Evolutionary conservation across 2,113 vertebrate species (phyloP), one percentile per base, ranked within the genome.

Genomic region (Xenopus tropicalis): DNA sequence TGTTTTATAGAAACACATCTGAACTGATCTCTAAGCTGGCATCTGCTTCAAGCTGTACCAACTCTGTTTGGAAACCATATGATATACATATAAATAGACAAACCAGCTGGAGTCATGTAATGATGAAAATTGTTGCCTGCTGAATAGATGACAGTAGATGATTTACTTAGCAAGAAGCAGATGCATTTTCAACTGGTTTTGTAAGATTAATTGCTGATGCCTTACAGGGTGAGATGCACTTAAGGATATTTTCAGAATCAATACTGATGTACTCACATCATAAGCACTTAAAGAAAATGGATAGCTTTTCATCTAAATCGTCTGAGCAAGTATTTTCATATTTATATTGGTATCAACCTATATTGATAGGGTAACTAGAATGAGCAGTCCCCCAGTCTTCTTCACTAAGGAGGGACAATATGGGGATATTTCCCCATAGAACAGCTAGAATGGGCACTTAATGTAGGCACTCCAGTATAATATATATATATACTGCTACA

Each of bases 1-100:
- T 54, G 52, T 54, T 72, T 66, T 72, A 52, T 19, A 14, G 25
- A 56, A 43, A 44, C 48, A 56, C 63, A 66, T 66, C 48, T 46
- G 52, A 66, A 29, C 11, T 42, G 10, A 25, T 2, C 57, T 69
- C 29, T 22, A 58, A 67, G 68, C 12, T 48, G 24, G 44, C 57
- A 68, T 66, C 61, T 62, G 65, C 72, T 62, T 48, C 43, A 37
- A 74, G 61, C 61, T 57, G 37, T 68, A 61, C 48, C 37, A 42
- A 23, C 23, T 14, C 54, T 67, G 63, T 74, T 74, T 74, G 63
- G 63, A 59, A 66, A 59, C 42, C 72, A 67, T 74, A 74, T 74
- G 72, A 74, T 67, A 74, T 67, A 74, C 72, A 74, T 74, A 74
- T 66, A 74, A 74, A 74, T 74, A 74, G 72, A 68, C 65, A 69